A percentile compares a stretch with the other conserved stretches of the same genome.
Evolutionary conservation across 2,888 invertebrate species (phyloP).

Genomic region (Hyposoter dolosus): DNA sequence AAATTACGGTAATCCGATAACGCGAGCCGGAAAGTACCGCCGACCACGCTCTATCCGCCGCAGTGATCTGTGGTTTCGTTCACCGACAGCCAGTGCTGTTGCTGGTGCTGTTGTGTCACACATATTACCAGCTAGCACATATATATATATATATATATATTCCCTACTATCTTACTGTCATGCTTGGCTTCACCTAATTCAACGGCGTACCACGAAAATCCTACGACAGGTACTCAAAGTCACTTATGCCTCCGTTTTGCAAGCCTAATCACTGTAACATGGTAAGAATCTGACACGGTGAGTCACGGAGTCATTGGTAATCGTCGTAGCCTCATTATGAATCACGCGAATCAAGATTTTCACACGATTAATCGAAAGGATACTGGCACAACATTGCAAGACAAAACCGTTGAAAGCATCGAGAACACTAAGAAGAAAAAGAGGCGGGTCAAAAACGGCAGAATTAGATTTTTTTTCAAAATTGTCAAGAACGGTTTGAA

Average conservation of each 20-base stretch:
- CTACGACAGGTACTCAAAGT: conserved; percentile 61
- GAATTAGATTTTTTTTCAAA: neutral
- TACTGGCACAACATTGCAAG: neutral
- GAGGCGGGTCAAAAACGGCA: neutral
- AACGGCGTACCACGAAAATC: conserved; percentile 64
- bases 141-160: conserved; percentile 18
- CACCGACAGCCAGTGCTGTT: conserved; percentile 62
- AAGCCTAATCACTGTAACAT: conserved; percentile 6
- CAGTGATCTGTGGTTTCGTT: conserved; percentile 70
- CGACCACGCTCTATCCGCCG: conserved; percentile 68
- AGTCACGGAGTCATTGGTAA: neutral
- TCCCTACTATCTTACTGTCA: conserved; percentile 20
- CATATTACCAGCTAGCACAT: conserved; percentile 42
- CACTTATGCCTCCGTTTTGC: conserved; percentile 27
- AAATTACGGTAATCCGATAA: conserved; percentile 70
- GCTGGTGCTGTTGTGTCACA: conserved; percentile 38
- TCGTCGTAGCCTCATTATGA: neutral
- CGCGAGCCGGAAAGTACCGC: conserved; percentile 67
- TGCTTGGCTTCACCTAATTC: conserved; percentile 60
- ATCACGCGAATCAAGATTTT: neutral
- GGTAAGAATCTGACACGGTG: neutral
- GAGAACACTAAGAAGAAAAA: neutral
- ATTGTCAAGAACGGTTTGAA: neutral
- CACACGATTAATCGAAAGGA: neutral
- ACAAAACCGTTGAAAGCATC: neutral